A percentile compares a stretch with the other conserved stretches of the same genome.
These are phyloP conservation scores for Drosophila ezoana DNA, from an alignment of 2,888 invertebrate species.

Conservation along the genomic window DNA sequence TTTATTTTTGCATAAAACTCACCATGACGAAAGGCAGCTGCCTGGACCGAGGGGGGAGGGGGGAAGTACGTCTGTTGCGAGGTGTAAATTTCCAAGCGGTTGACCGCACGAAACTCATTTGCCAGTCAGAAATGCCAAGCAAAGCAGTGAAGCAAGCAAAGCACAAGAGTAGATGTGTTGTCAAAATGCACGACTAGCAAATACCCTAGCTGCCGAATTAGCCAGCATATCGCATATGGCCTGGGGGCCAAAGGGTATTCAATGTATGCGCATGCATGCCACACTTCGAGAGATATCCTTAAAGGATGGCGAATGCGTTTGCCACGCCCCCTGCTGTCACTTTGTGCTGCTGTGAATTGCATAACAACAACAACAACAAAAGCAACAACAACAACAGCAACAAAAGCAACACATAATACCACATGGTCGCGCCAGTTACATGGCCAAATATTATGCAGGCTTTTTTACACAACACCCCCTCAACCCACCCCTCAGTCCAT, in stretches of 20 bases:
- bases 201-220: constrained; percentile 21
- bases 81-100: constrained; percentile 62
- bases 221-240: no score
- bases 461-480: constrained; percentile 17
- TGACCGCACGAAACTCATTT: constrained; percentile 74
- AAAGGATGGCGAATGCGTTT: constrained; percentile 39
- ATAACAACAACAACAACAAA: constrained; percentile 26
- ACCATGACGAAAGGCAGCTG: constrained; percentile 47
- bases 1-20: constrained; percentile 39
- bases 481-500: neutral
- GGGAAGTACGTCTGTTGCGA: constrained; percentile 8
- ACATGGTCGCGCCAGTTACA: constrained; percentile 42
- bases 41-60: neutral
- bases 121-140: constrained; percentile 60
- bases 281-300: constrained; percentile 28
- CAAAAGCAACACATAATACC: constrained; percentile 28
- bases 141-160: constrained; percentile 12
- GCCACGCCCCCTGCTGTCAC: constrained; percentile 28
- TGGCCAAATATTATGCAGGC: constrained; percentile 65
- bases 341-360: constrained; percentile 15
- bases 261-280: constrained; percentile 26
- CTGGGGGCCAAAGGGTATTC: no score
- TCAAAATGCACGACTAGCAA: constrained; percentile 1
- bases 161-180: neutral
- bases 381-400: no score